phyloP scores from a whole-genome alignment of 2,113 vertebrate species.

The Colinus virginianus region DNA sequence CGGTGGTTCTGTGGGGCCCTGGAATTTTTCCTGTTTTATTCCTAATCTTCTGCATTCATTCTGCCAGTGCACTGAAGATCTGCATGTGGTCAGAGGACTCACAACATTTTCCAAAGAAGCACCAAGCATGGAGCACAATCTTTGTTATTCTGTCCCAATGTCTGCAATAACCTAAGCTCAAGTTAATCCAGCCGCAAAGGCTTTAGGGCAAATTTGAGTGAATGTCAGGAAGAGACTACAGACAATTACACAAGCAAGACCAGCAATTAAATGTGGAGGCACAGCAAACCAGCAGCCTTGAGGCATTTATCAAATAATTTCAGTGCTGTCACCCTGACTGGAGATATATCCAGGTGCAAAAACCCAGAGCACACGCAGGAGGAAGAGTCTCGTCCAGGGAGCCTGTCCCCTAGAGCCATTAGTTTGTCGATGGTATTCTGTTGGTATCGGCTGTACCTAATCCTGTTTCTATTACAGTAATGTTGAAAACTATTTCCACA shows the following conservation, averaged over 20 bases:
- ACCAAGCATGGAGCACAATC: background rate
- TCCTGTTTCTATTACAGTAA: conserved; percentile 41
- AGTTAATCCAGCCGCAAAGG: conserved; percentile 33
- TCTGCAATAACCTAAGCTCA: conserved; percentile 40
- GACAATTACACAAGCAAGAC: conserved; percentile 47
- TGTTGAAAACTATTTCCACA: background rate
- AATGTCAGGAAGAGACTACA: conserved; percentile 41
- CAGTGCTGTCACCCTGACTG: conserved; percentile 30
- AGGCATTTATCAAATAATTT: conserved; percentile 38
- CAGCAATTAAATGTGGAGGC: conserved; percentile 52
- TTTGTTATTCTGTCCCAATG: conserved; percentile 1
- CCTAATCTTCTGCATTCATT: background rate
- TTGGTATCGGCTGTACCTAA: conserved; percentile 35
- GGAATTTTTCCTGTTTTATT: background rate
- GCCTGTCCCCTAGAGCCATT: background rate
- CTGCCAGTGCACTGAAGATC: background rate
- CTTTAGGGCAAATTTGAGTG: conserved; percentile 35
- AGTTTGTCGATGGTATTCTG: background rate
- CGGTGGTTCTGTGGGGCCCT: background rate
- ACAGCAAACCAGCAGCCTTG: conserved; percentile 35
- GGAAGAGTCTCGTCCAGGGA: background rate
- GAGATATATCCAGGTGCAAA: conserved; percentile 53
- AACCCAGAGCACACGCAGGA: conserved; percentile 59
- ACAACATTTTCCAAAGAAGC: background rate
- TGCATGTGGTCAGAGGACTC: background rate